Evolutionary conservation across 2,888 invertebrate species (phyloP).

Genomic region (Eristalis pertinax): DNA sequence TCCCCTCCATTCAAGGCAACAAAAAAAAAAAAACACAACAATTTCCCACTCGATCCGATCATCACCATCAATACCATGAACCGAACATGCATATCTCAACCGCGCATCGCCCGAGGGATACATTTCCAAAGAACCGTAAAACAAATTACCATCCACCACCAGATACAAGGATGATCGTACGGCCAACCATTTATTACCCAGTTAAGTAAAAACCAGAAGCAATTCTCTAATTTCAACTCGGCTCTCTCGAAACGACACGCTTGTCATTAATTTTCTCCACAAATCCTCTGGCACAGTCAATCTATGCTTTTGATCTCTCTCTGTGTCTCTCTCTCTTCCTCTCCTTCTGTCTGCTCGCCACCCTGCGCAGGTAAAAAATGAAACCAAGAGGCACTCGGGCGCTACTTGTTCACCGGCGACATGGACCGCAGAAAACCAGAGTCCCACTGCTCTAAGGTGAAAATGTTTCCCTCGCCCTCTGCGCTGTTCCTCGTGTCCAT

Average conservation of each 20-base stretch:
- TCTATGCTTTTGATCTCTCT: constrained; percentile 56
- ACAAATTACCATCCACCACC: constrained; percentile 54
- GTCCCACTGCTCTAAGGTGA: constrained; percentile 51
- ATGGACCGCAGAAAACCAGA: constrained; percentile 25
- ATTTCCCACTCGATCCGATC: not conserved
- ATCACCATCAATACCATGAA: constrained; percentile 34
- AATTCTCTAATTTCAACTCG: constrained; percentile 61
- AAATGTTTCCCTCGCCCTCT: constrained; percentile 32
- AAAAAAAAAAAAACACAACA: not conserved
- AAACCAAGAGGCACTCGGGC: constrained; percentile 24
- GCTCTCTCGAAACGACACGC: constrained; percentile 52
- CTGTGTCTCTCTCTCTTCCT: not conserved
- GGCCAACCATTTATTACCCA: constrained; percentile 60
- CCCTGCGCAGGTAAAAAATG: constrained; percentile 11
- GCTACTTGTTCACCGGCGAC: constrained; percentile 36
- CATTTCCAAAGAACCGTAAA: constrained; percentile 60
- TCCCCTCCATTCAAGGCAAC: too few relatives aligned
- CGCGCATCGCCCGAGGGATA: constrained; percentile 19
- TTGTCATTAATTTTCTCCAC: constrained; percentile 68
- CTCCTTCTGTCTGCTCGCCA: not conserved
- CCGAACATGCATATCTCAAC: constrained; percentile 16
- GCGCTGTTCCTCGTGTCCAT: not conserved
- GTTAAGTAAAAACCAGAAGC: constrained; percentile 71
- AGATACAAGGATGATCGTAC: constrained; percentile 29
- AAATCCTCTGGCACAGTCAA: constrained; percentile 53